These are phyloP conservation scores for Typhlichthys subterraneus DNA, from an alignment of 2,797 vertebrate species.

Conservation along the genomic window DNA sequence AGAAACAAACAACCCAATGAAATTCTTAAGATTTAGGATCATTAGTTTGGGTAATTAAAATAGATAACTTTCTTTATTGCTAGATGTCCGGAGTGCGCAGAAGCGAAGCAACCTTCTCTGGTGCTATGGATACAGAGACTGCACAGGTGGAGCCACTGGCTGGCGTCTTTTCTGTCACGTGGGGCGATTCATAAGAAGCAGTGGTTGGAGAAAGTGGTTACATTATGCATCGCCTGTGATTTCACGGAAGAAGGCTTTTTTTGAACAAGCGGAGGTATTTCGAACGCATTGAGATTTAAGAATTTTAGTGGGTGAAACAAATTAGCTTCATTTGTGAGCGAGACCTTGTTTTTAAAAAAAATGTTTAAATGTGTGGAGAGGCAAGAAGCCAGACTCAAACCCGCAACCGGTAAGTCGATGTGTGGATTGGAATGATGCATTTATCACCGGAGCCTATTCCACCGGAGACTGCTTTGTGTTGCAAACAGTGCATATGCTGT, in stretches of 20 bases:
- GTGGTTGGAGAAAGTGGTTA: slow-evolving; percentile 63
- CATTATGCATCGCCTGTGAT: slow-evolving; percentile 30
- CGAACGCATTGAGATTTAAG: neutral
- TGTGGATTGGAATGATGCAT: slow-evolving; percentile 4
- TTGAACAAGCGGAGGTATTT: slow-evolving; percentile 16
- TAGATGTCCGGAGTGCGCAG: neutral
- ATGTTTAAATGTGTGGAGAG: neutral
- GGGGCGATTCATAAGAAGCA: slow-evolving; percentile 75
- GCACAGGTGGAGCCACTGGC: slow-evolving; percentile 81
- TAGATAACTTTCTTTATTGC: neutral
- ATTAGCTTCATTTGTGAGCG: neutral
- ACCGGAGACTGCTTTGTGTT: slow-evolving; percentile 1
- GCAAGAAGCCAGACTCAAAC: neutral
- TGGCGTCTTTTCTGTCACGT: slow-evolving; percentile 80
- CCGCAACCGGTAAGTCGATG: slow-evolving; percentile 2
- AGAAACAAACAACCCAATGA: no score
- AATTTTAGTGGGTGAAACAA: neutral
- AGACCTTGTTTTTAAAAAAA: neutral
- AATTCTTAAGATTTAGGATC: no score
- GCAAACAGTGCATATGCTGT: neutral
- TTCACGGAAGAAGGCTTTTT: slow-evolving; percentile 19
- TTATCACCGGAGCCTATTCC: slow-evolving; percentile 10
- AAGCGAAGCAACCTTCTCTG: slow-evolving; percentile 23
- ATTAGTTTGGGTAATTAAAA: no score
- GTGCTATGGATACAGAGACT: slow-evolving; percentile 78